Evolutionary conservation across 2,888 invertebrate species (phyloP).

Genomic region (Corythucha ciliata): DNA sequence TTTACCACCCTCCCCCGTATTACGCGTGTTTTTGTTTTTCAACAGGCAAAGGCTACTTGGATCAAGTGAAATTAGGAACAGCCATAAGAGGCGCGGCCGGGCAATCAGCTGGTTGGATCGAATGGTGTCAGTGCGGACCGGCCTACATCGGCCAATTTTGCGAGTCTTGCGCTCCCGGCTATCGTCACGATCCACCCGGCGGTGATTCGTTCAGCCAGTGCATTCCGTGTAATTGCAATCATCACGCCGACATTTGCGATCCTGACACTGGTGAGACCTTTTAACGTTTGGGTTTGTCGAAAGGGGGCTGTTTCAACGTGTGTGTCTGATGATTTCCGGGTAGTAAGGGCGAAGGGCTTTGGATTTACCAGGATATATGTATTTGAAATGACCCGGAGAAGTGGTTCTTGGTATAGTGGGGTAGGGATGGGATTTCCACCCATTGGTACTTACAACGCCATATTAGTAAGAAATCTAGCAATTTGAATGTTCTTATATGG

Average conservation of each 20-base stretch:
- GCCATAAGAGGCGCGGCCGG: conserved; percentile 74
- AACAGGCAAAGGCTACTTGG: conserved; percentile 68
- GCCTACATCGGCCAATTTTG: conserved; percentile 91
- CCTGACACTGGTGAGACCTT: conserved; percentile 67
- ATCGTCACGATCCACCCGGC: conserved; percentile 78
- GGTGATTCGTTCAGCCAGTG: conserved; percentile 92
- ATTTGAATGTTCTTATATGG: no score
- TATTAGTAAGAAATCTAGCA: no score
- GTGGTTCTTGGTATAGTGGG: no score
- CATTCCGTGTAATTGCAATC: conserved; percentile 93
- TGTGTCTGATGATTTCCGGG: background rate
- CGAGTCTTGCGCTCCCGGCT: conserved; percentile 94
- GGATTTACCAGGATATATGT: no score
- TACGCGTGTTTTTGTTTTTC: background rate
- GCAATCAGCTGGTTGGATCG: conserved; percentile 81
- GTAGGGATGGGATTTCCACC: no score
- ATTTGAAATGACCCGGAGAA: no score
- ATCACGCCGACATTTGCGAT: conserved; percentile 93
- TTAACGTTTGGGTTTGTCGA: background rate
- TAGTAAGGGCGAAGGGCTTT: no score
- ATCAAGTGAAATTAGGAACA: conserved; percentile 79
- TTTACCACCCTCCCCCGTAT: no score
- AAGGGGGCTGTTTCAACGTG: background rate
- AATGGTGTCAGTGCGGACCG: conserved; percentile 81
- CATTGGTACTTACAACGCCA: no score